These are phyloP conservation scores for Vireo altiloquus DNA, from an alignment of 2,113 vertebrate genomes.

Conservation along the genomic window DNA sequence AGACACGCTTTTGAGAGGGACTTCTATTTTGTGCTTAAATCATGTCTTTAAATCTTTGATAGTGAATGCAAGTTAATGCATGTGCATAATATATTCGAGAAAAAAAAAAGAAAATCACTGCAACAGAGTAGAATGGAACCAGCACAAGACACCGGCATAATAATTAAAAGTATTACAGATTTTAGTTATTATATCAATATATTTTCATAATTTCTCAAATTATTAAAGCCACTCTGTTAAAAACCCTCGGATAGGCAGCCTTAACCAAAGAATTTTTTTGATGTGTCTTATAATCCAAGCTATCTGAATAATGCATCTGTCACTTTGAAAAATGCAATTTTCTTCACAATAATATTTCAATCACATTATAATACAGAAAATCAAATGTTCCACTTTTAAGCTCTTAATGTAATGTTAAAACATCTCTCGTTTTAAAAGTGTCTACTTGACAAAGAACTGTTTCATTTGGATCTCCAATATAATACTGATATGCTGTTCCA, in stretches of 20 bases:
- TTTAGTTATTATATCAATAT: slow-evolving; percentile 45
- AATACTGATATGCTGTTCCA: slow-evolving; percentile 77
- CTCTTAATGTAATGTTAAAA: slow-evolving; percentile 65
- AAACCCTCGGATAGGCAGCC: neutral
- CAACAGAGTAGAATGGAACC: neutral
- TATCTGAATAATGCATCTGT: slow-evolving; percentile 78
- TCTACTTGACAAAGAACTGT: slow-evolving; percentile 73
- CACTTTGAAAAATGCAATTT: slow-evolving; percentile 79
- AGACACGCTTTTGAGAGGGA: neutral
- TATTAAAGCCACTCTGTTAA: slow-evolving; percentile 78
- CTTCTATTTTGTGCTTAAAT: neutral
- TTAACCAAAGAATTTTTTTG: slow-evolving; percentile 66
- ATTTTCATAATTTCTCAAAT: slow-evolving; percentile 70
- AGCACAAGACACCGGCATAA: neutral
- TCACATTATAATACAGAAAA: slow-evolving; percentile 82
- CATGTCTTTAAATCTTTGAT: neutral
- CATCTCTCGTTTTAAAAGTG: slow-evolving; percentile 54
- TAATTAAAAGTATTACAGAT: slow-evolving; percentile 34
- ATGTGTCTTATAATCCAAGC: slow-evolving; percentile 76
- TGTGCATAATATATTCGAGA: neutral
- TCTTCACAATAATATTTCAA: slow-evolving; percentile 78
- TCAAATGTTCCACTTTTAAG: slow-evolving; percentile 77
- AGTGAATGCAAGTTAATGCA: neutral
- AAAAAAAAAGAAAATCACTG: neutral
- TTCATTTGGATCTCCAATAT: slow-evolving; percentile 80